phyloP scores from a whole-genome alignment of 2,113 vertebrate genomes.

The Nestor notabilis region DNA sequence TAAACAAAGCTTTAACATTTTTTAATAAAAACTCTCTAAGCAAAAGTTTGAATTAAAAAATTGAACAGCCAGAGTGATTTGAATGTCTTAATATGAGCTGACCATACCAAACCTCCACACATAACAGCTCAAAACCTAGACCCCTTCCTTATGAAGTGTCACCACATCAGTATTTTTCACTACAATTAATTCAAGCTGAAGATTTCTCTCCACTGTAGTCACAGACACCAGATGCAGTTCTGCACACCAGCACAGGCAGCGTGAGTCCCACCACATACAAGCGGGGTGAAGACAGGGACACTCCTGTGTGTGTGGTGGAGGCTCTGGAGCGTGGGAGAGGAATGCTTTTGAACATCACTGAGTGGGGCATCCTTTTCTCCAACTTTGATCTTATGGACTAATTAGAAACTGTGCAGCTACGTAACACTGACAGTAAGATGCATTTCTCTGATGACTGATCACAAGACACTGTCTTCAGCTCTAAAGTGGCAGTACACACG shows the following conservation, averaged over 20 bases:
- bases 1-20: not conserved
- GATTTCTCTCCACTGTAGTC: not conserved
- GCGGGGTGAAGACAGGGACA: not conserved
- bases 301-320: not conserved
- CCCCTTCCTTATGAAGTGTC: not conserved
- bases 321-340: not conserved
- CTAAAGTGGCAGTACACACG: not conserved
- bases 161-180: not conserved
- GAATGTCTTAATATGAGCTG: not conserved
- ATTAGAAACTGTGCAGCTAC: not conserved
- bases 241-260: not conserved
- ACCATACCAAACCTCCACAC: not conserved
- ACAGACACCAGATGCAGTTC: not conserved
- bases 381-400: not conserved
- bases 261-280: accelerated
- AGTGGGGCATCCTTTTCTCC: not conserved
- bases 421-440: not conserved
- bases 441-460: not conserved
- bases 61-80: not conserved
- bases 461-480: not conserved
- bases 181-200: not conserved
- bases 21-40: not conserved
- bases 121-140: not conserved
- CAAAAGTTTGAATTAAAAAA: not conserved
- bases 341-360: not conserved